phyloP scores from a whole-genome alignment of 53 echinoderm and acorn worm genomes.

The Patiria pectinifera region DNA sequence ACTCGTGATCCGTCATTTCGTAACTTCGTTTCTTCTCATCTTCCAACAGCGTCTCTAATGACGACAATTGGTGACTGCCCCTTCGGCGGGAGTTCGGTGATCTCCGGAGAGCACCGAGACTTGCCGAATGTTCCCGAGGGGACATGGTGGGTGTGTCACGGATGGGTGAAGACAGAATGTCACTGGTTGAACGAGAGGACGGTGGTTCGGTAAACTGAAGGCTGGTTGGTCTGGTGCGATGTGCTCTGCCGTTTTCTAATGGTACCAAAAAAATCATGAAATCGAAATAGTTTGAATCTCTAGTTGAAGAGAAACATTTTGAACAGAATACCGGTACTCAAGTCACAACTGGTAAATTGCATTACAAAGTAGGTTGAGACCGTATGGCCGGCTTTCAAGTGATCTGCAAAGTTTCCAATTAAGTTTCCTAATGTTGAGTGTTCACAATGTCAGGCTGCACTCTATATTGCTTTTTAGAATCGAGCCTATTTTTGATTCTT shows the following conservation, averaged over 20 bases:
- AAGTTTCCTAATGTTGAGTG: too few relatives aligned
- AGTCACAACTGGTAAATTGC: too few relatives aligned
- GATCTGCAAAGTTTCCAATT: too few relatives aligned
- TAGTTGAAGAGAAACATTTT: too few relatives aligned
- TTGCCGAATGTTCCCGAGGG: constrained; percentile 57
- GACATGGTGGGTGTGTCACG: constrained; percentile 49
- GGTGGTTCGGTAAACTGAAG: constrained; percentile 47
- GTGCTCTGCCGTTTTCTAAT: constrained; percentile 55
- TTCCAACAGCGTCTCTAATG: constrained; percentile 72
- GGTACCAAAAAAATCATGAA: background rate
- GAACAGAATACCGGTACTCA: too few relatives aligned
- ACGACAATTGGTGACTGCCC: constrained; percentile 70
- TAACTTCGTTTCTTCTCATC: constrained; percentile 56
- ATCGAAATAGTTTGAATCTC: background rate
- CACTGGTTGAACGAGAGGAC: constrained; percentile 35
- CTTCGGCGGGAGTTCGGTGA: constrained; percentile 59
- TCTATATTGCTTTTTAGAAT: too few relatives aligned
- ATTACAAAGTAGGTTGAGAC: too few relatives aligned
- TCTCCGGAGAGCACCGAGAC: constrained; percentile 43
- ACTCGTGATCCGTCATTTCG: constrained; percentile 62
- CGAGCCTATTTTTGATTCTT: too few relatives aligned
- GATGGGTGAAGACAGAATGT: constrained; percentile 50
- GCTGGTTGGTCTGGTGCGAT: constrained; percentile 54
- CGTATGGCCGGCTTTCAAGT: too few relatives aligned
- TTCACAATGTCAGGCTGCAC: too few relatives aligned